Evolutionary conservation across 2,113 vertebrate genomes (phyloP), one percentile per base, ranked within the genome.

Genomic region (Sakesphorus luctuosus): DNA sequence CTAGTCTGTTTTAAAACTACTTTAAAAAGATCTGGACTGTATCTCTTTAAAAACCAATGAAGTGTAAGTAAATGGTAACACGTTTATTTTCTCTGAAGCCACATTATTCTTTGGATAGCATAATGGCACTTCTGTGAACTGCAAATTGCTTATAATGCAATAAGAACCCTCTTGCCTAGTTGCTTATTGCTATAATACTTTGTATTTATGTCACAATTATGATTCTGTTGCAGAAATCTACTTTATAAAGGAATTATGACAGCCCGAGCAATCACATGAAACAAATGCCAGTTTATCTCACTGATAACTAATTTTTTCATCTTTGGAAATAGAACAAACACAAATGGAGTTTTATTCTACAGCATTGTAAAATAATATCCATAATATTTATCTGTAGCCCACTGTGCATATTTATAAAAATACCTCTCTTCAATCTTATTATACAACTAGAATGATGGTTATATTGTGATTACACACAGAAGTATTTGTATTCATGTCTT

Each of bases 191-290:
- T 86, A 88, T 92, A 91, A 89, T 95, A 66, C 35, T 92, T 97
- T 84, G 59, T 55, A 72, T 95, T 96, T 92, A 69, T 97, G 63
- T 92, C 96, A 91, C 43, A 96, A 71, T 95, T 96, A 92, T 71
- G 44, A 94, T 89, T 91, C 75, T 95, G 82, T 93, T 95, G 50
- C 44, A 93, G 89, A 93, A 96, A 58, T 97, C 67, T 94, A 35
- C 92, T 89, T 63, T 95, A 49, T 80, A 88, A 94, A 92, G 83
- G 89, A 92, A 66, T 67, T 95, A 28, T 86, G 79, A 29, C 55
- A 87, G 69, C 21, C 61, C 33, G 19, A 92, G 74, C 35, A 84
- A 71, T 95, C 61, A 65, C 71, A 66, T 87, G 55, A 83, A 84
- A 68, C 29, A 94, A 95, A 85, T 72, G 58, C 49, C 91, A 72